Evolutionary conservation across 1,140 invertebrate species (phyloP).

Genomic region (Bombus difficillimus): DNA sequence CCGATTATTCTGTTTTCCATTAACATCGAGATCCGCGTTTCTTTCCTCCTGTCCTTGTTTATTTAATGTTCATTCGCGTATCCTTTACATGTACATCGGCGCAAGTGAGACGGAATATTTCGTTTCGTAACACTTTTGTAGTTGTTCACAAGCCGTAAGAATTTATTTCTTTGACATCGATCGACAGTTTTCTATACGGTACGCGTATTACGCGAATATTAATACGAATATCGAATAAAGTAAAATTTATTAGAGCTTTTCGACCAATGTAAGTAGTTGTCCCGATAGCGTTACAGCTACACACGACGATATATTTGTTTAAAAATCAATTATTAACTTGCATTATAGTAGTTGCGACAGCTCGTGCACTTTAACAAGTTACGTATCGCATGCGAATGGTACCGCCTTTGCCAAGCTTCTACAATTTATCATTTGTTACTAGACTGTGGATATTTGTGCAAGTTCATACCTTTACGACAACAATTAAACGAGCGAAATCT

Average conservation of each 20-base stretch:
- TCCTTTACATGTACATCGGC: not conserved
- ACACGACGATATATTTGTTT: not conserved
- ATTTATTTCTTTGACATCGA: not conserved
- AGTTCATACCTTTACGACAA: no score
- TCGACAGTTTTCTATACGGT: not conserved
- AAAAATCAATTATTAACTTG: not conserved
- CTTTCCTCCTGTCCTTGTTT: not conserved
- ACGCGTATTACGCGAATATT: no score
- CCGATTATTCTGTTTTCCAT: not conserved
- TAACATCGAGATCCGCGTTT: not conserved
- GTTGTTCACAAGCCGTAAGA: no score
- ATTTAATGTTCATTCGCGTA: not conserved
- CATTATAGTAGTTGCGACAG: not conserved
- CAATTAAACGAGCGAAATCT: no score
- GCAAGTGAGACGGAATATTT: not conserved
- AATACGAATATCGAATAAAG: no score
- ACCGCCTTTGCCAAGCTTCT: not conserved
- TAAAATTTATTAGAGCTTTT: no score
- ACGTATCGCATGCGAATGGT: conserved; percentile 24
- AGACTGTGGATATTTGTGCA: no score
- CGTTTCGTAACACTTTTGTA: not conserved
- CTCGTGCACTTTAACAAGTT: not conserved
- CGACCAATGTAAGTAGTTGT: no score
- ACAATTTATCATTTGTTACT: not conserved
- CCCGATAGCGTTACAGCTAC: no score